These are phyloP conservation scores for Nephrotoma appendiculata DNA, from an alignment of 2,888 invertebrate species.

Conservation along the genomic window DNA sequence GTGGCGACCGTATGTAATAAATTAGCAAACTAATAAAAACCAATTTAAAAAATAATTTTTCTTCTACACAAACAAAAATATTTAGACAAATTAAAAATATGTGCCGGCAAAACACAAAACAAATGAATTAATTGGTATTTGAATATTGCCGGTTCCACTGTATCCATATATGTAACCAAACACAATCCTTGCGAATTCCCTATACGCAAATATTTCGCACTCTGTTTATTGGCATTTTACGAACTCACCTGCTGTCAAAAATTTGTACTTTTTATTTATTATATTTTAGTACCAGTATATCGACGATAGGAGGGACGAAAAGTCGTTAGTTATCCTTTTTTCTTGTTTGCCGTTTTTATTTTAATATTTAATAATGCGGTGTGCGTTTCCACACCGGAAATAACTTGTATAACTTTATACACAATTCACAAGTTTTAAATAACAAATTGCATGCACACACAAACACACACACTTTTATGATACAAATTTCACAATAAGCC, in stretches of 20 bases:
- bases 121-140: neutral
- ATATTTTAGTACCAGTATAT: neutral
- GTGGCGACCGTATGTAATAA: neutral
- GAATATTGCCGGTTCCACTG: neutral
- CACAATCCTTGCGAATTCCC: neutral
- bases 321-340: neutral
- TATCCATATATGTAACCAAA: neutral
- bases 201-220: neutral
- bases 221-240: neutral
- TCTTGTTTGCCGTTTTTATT: neutral
- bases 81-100: neutral
- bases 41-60: neutral
- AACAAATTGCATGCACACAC: neutral
- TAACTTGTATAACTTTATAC: neutral
- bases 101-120: neutral
- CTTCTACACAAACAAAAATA: neutral
- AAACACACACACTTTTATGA: neutral
- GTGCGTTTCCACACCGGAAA: neutral
- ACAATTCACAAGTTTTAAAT: neutral
- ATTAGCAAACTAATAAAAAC: neutral
- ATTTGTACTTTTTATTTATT: neutral
- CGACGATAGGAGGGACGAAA: neutral
- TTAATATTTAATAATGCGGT: neutral
- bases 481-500: neutral
- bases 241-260: neutral